These are phyloP conservation scores for Ctena decussata DNA, from an alignment of 2,888 invertebrate genomes.

Conservation along the genomic window DNA sequence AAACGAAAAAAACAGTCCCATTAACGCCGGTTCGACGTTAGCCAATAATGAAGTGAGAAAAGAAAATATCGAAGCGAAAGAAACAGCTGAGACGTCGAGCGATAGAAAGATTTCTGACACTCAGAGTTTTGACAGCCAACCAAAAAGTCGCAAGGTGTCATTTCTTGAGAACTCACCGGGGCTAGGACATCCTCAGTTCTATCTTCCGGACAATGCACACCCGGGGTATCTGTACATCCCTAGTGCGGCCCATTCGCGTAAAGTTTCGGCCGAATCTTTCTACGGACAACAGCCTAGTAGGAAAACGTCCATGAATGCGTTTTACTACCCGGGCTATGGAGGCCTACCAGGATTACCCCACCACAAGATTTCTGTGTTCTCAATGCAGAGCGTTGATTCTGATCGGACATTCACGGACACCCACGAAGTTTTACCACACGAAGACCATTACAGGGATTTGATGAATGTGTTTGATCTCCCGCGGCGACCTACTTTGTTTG, in stretches of 20 bases:
- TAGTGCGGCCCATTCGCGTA: constrained; percentile 33
- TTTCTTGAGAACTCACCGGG: constrained; percentile 16
- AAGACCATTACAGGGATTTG: constrained; percentile 91
- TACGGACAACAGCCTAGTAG: constrained; percentile 47
- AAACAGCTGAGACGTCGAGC: neutral
- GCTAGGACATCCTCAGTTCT: neutral
- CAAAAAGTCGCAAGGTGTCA: constrained; percentile 59
- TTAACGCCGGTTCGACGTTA: neutral
- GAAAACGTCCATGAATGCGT: constrained; percentile 57
- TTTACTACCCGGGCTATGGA: constrained; percentile 24
- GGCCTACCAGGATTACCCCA: constrained; percentile 11
- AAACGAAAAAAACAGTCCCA: neutral
- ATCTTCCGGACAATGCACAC: constrained; percentile 20
- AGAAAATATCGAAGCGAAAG: neutral
- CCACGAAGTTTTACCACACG: constrained; percentile 93
- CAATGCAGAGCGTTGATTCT: constrained; percentile 40
- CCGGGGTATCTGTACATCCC: constrained; percentile 42
- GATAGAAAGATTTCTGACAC: constrained; percentile 27
- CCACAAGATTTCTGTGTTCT: constrained; percentile 60
- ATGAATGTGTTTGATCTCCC: constrained; percentile 61
- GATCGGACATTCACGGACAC: constrained; percentile 87
- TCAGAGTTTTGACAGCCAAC: constrained; percentile 18
- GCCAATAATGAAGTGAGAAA: neutral
- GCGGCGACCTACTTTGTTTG: constrained; percentile 85
- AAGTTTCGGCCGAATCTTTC: constrained; percentile 46